A percentile compares a stretch with the other conserved stretches of the same genome.
Evolutionary conservation across 2,113 vertebrate species (phyloP).

Genomic region (Equus przewalskii): DNA sequence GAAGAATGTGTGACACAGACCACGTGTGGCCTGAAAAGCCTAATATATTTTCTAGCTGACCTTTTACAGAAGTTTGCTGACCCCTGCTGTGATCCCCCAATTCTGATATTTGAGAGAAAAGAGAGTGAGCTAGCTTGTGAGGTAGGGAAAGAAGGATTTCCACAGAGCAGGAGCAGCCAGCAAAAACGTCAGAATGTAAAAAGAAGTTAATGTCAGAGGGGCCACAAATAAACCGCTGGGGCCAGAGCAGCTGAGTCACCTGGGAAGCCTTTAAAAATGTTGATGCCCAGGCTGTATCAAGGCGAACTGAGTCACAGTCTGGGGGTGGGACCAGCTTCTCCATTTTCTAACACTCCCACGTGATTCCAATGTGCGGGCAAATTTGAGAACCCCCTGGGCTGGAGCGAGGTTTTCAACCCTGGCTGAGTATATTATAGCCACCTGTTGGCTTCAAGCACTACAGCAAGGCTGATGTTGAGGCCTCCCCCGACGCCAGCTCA

Average conservation of each 20-base stretch:
- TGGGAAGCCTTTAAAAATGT: not conserved
- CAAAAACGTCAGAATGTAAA: not conserved
- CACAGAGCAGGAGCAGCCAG: not conserved
- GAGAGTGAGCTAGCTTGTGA: not conserved
- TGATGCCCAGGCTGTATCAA: not conserved
- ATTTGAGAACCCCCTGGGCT: not conserved
- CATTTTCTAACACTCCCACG: not conserved
- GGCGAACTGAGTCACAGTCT: too few species aligned
- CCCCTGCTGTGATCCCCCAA: too few species aligned
- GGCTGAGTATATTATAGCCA: too few species aligned
- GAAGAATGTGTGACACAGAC: not conserved
- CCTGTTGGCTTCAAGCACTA: not conserved
- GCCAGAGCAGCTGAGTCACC: not conserved
- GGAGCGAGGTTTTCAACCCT: not conserved
- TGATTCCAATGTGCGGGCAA: not conserved
- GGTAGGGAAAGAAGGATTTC: not conserved
- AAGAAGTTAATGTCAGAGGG: not conserved
- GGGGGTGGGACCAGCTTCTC: rapidly evolving
- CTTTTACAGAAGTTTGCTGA: not conserved
- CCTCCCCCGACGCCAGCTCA: rapidly evolving
- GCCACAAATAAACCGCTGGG: not conserved
- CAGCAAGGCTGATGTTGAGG: rapidly evolving
- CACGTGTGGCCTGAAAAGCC: not conserved
- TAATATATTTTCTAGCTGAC: not conserved
- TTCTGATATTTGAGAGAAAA: not conserved